phyloP scores from a whole-genome alignment of 2,797 vertebrate species.

The Arctocebus calabarensis region DNA sequence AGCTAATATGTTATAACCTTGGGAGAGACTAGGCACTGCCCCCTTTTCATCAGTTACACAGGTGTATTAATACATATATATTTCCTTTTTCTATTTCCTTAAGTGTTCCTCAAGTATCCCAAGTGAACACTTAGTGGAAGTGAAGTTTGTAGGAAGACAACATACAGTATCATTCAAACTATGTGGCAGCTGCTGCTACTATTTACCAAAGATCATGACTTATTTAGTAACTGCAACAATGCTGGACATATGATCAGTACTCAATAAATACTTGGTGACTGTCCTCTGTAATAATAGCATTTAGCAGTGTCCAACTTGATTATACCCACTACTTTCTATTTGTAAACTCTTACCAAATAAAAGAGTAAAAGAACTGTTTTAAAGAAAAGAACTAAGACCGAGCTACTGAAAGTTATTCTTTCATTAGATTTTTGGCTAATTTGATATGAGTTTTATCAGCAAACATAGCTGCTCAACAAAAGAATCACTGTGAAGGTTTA shows the following conservation, averaged over 20 bases:
- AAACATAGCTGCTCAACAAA: conserved; percentile 25
- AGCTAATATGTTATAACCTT: background rate
- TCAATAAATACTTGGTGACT: background rate
- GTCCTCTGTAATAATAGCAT: background rate
- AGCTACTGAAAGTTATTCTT: background rate
- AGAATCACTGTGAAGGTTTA: background rate
- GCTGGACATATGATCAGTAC: background rate
- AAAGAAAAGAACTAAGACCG: conserved; percentile 17
- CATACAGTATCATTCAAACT: background rate
- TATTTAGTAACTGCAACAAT: conserved; percentile 22
- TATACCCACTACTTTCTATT: background rate
- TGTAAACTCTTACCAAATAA: conserved; percentile 33
- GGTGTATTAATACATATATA: background rate
- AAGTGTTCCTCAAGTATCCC: too few species aligned
- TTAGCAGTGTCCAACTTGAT: background rate
- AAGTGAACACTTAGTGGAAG: too few species aligned
- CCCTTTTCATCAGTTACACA: background rate
- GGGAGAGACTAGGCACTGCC: background rate
- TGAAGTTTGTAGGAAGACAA: background rate
- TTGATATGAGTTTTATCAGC: conserved; percentile 20
- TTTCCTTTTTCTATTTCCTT: too few species aligned
- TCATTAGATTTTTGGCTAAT: conserved; percentile 41
- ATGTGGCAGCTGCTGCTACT: background rate
- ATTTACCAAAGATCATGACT: conserved; percentile 14
- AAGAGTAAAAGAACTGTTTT: conserved; percentile 17